Base-by-base conservation (phyloP, 2,888 invertebrate species). In the Erpobdella octoculata region DNA sequence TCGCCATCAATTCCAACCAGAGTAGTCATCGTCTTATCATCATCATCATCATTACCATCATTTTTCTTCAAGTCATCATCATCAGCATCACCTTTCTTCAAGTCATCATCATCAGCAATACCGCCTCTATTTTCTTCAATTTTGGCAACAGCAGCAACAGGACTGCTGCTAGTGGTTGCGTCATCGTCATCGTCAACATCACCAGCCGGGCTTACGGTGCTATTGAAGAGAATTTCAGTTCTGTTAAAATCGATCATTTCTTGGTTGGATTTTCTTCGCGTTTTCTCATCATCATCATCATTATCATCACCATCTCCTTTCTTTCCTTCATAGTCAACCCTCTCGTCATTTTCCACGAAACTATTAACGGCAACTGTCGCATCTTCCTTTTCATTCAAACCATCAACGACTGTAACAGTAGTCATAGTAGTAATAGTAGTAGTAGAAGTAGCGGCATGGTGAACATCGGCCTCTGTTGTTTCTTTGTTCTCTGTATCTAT, bases 311-410 rank as follows among this genome's bases (percentile, higher is more conserved):
- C 46, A 36, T 66, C 38, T 18, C 18, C 28, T 61, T 64, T 35
- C 28, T 64, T 35, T 33, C 35, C 66, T 38, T 1, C 38, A 21
- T 59, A 15, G n/a, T 35, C 15, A 15, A 3, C 21, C n/a, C 41
- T 25, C 33, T n/a, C 46, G 15, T 68, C 68, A 68, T 46, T 53
- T 28, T 68, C 68, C 35, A 12, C 59, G 33, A 0, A 25, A 21
- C 31, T 28, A 6, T 48, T 41, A 53, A 9, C 28, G 12, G 18
- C 33, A 21, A 33, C 53, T 31, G 25, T 53, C 21, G 33, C 33
- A 69, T 31, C 21, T 2, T 46, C 46, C 31, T 69, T 33, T 5
- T 25, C 69, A 58, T 58, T 36, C n/a, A 8, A 31, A 37, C 37
- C 65, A 4, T 37, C 37, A 3, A n/a, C 65, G 2, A n/a, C 65